Evolutionary conservation across 2,888 invertebrate species (phyloP).

Genomic region (Folsomia manolachei): DNA sequence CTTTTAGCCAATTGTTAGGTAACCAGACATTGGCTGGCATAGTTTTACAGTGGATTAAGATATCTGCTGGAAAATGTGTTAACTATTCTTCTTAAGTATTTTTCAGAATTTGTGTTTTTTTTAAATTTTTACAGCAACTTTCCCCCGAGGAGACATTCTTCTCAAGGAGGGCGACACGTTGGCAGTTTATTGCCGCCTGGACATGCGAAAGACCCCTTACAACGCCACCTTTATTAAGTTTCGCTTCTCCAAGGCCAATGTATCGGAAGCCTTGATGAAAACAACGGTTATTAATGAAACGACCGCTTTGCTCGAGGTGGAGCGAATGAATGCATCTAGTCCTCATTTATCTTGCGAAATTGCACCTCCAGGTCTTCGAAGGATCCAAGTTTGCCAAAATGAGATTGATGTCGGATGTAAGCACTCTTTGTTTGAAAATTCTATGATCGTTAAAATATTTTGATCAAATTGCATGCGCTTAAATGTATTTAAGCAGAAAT

Average conservation of each 20-base stretch:
- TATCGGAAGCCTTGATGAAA: slow-evolving; percentile 30
- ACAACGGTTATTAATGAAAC: slow-evolving; percentile 63
- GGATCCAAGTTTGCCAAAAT: slow-evolving; percentile 58
- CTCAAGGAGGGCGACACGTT: slow-evolving; percentile 63
- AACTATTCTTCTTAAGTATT: too few species aligned
- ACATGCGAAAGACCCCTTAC: slow-evolving; percentile 57
- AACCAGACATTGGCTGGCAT: too few species aligned
- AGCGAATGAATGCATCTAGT: slow-evolving; percentile 59
- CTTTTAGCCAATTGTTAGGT: too few species aligned
- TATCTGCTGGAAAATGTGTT: too few species aligned
- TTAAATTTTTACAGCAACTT: slow-evolving; percentile 54
- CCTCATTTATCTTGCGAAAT: slow-evolving; percentile 61
- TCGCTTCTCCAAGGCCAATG: slow-evolving; percentile 34
- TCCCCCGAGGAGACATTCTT: slow-evolving; percentile 61
- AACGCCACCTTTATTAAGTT: slow-evolving; percentile 60
- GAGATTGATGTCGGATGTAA: slow-evolving; percentile 62
- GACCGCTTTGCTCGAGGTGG: slow-evolving; percentile 61
- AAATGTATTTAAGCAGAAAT: too few species aligned
- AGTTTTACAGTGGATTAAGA: too few species aligned
- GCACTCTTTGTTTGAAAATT: slow-evolving; percentile 52
- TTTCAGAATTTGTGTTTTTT: too few species aligned
- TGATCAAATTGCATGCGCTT: too few species aligned
- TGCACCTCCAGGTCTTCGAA: slow-evolving; percentile 43
- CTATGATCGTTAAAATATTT: background rate
- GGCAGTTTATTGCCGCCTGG: slow-evolving; percentile 64